phyloP scores from a whole-genome alignment of 2,113 vertebrate genomes.

The Pedetes capensis region DNA sequence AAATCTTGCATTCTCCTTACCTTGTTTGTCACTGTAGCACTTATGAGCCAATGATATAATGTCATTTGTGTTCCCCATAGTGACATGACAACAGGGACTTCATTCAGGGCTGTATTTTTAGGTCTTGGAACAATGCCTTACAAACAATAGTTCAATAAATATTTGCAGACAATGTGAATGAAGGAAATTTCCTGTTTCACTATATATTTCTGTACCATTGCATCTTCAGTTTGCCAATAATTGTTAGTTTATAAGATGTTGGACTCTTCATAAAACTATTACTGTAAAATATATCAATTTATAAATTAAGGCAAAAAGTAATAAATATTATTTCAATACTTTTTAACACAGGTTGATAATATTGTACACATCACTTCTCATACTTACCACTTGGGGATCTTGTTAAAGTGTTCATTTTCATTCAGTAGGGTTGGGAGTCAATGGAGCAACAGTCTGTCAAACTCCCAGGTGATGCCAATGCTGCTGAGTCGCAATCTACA shows the following conservation, averaged over 20 bases:
- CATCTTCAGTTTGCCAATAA: neutral
- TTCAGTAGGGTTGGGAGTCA: neutral
- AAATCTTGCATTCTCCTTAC: neutral
- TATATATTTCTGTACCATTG: neutral
- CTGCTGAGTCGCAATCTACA: neutral
- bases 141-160: neutral
- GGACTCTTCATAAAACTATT: neutral
- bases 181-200: slow-evolving; percentile 5
- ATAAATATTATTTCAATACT: neutral
- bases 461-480: neutral
- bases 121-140: neutral
- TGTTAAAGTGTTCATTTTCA: neutral
- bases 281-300: neutral
- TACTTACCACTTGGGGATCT: neutral
- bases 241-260: neutral
- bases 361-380: neutral
- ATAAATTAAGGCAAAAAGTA: neutral
- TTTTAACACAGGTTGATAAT: neutral
- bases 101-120: neutral
- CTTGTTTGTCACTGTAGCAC: neutral
- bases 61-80: neutral
- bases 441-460: neutral
- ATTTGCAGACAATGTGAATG: neutral
- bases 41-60: neutral
- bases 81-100: neutral